Conservation (phyloP, 2,888 invertebrate species). For the Acanthococcus lagerstroemiae region DNA sequence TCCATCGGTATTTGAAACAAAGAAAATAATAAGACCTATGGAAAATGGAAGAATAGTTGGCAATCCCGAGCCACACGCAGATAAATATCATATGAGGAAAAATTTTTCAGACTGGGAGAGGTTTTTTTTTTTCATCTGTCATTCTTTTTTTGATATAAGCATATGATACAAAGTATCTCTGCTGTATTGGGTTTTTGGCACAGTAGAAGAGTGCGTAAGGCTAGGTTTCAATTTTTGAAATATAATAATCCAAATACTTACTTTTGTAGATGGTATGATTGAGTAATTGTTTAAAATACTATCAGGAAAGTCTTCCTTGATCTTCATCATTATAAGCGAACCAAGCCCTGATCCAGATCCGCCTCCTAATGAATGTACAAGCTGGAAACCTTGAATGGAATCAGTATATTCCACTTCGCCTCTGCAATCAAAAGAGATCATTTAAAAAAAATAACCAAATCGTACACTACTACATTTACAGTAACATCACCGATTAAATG, state of each 20-base stretch:
- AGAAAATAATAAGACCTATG: too few species aligned
- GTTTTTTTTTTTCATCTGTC: too few species aligned
- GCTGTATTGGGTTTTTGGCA: too few species aligned
- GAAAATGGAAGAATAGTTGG: too few species aligned
- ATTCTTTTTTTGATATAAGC: too few species aligned
- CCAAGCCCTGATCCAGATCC: conserved; percentile 22
- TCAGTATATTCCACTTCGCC: conserved; percentile 23
- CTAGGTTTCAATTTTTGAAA: not conserved
- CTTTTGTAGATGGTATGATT: conserved; percentile 17
- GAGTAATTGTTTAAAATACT: conserved; percentile 20
- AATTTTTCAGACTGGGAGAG: too few species aligned
- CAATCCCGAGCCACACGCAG: too few species aligned
- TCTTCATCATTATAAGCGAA: conserved; percentile 14
- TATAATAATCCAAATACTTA: not conserved
- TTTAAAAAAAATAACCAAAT: not conserved
- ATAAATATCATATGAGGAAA: too few species aligned
- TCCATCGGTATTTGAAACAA: too few species aligned
- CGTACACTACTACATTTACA: not conserved
- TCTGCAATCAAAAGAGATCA: not conserved
- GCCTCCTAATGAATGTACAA: conserved; percentile 16
- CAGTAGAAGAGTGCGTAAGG: too few species aligned
- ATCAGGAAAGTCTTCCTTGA: conserved; percentile 24
- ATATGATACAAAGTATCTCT: too few species aligned
- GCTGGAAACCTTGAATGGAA: conserved; percentile 20
- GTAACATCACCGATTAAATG: not conserved